Base-by-base conservation (phyloP, 2,888 invertebrate genomes). In the Brachyptera putata region DNA sequence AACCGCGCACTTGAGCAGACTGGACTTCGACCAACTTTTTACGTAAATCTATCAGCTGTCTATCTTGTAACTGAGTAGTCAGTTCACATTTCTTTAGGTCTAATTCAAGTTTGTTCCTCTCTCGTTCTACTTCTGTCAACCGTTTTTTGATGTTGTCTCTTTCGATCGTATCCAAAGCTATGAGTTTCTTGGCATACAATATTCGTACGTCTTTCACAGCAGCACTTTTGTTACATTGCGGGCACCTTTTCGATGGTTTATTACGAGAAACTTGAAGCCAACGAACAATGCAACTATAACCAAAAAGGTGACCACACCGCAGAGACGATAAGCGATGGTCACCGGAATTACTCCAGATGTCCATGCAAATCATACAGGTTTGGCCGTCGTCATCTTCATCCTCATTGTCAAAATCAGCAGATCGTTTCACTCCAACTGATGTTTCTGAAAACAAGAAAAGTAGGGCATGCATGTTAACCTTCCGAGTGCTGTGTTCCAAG, bases 231-330 rank as follows among this genome's bases (percentile, higher is more conserved):
- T 96, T 96, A 72, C 96, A 96, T 16, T 92, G 90, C 0, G 96
- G 96, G 72, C 96, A 96, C 0, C 81, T 79, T 61, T 63, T 72
- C 53, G 67, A 76, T 77, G 83, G 62, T 13, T 53, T 34, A 24
- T 5, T 22, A 11, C 24, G 18, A n/a, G 46, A n/a, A 24, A 46
- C 1, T 74, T 79, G 80, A 3, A 93, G 73, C 93, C 93, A 94
- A 34, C 84, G 79, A 56, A 81, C 76, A 7, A 94, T 86, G 71
- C 96, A 96, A 16, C 80, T 79, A 0, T 84, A 76, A 0, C 97
- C 97, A 74, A 95, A 97, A 5, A 96, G 75, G 75, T 97, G 97
- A 0, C 97, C 97, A 74, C 97, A 97, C 70, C 86, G 86, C 7
- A 97, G 75, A 0, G 91, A 86, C n/a, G 88, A 87, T 1, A 96